Evolutionary conservation across 2,797 vertebrate species (phyloP), one percentile per base, ranked within the genome.

Genomic region (Hapalemur alaotrensis): DNA sequence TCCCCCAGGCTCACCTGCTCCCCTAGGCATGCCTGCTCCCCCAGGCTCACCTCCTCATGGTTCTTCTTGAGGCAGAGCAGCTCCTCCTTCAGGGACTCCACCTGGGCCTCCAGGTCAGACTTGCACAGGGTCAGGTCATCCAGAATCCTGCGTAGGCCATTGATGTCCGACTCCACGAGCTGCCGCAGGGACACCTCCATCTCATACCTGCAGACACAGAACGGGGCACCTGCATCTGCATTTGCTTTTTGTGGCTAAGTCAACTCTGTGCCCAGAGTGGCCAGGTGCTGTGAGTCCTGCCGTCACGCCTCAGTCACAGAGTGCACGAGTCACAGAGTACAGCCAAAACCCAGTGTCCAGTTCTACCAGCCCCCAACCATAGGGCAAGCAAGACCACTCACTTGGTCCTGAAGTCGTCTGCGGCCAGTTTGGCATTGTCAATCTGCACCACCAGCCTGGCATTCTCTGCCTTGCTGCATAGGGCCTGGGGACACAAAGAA

Each of bases 401-500:
- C 98, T 98, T 98, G 88, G 96, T 98, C 79, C 98, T 93, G 85
- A 98, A 98, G 84, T 98, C 98, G 0, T 97, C 98, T 0, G 95
- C 95, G 0, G 98, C 98, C 95, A 98, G 82, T 83, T 98, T 98
- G 90, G 97, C 97, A 0, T 97, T 98, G 97, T 98, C 97, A 0
- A 98, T 98, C 95, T 98, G 95, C 38, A 98, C 97, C 85, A 98
- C 98, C 93, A 98, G 54, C 81, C 97, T 89, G 92, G 97, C 88
- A 0, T 98, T 98, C 94, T 98, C 98, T 1, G 97, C 90, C 89
- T 97, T 98, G 82, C 93, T 97, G 63, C 96, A 97, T 5, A 98
- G 96, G 57, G 99, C 99, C 99, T 99, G 80, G 46, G 75, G 22
- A 69, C 38, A 91, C 54, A 75, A 30, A 83, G 63, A 32, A 69